Evolutionary conservation across 2,888 invertebrate species (phyloP), one percentile per base, ranked within the genome.

Genomic region (Syrista parreyssii): DNA sequence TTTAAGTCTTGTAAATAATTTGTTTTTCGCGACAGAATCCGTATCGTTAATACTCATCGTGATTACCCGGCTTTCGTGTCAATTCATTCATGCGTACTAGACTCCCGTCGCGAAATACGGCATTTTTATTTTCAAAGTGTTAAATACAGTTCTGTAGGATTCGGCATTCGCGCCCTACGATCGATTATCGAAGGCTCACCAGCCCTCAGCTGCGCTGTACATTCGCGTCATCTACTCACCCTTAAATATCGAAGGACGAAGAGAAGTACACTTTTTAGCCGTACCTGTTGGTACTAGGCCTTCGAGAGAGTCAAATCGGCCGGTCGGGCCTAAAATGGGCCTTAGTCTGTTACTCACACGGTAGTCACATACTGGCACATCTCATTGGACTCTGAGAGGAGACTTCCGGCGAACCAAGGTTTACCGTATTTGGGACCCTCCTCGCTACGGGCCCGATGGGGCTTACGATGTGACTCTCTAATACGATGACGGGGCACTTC

Each of bases 291-390:
- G 40, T 40, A 40, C 40, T 40, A 40, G 40, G 40, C 40, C 40
- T 40, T 15, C 40, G 40, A 40, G 40, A 40, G 40, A 15, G 40
- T 40, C 40, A 40, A 15, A 40, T 40, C 40, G 40, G 40, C 40
- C 40, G 40, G 15, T 40, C 40, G 15, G 40, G 40, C 40, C 40
- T 15, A 40, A 40, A 40, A 15, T 15, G 40, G 40, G 40, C 15
- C 40, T 15, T 15, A 40, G 15, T 40, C 40, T 6, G 40, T 40
- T 40, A 40, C 40, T 40, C 40, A 40, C 40, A 91, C 91, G 71
- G 91, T 91, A 31, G 91, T 91, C 71, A 91, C 91, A 83, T 91
- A 91, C 81, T 91, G 86, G 74, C 90, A 83, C 74, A 91, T 81
- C 83, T 91, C 91, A 35, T 87, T 76, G 11, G 81, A 81, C 34